These are phyloP conservation scores for Orthosia cruda DNA, from an alignment of 2,888 invertebrate genomes.

Conservation along the genomic window DNA sequence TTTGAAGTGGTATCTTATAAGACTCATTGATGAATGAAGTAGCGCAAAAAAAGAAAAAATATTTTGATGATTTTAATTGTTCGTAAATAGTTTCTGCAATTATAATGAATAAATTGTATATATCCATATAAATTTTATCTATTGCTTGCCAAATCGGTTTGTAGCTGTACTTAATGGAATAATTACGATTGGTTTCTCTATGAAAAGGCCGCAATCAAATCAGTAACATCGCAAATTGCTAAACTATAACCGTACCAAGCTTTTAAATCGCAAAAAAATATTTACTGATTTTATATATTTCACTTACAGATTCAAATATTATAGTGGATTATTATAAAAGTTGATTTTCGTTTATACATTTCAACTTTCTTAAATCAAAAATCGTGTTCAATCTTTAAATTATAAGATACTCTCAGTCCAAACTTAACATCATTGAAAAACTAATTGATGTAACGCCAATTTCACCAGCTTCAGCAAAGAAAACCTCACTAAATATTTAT, in stretches of 20 bases:
- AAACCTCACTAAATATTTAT: background rate
- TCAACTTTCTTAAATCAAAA: background rate
- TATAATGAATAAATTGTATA: constrained; percentile 19
- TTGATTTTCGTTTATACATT: background rate
- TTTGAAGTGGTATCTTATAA: background rate
- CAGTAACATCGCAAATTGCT: constrained; percentile 16
- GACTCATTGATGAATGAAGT: constrained; percentile 12
- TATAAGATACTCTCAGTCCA: too few species aligned
- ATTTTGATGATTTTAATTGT: constrained; percentile 40
- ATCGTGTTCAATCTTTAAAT: background rate
- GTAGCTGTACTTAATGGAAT: constrained; percentile 57
- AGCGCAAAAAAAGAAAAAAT: constrained; percentile 11
- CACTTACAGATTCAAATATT: background rate
- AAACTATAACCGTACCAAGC: constrained; percentile 9
- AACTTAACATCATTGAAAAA: background rate
- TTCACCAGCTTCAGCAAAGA: background rate
- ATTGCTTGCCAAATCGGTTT: constrained; percentile 53
- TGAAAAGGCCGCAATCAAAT: constrained; percentile 45
- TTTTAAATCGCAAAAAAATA: background rate
- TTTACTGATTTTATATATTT: background rate
- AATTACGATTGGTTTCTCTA: constrained; percentile 43
- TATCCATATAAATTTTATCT: constrained; percentile 21
- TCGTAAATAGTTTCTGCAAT: constrained; percentile 22
- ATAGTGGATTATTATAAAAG: background rate
- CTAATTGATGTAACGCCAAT: background rate